Conservation (phyloP, 2,113 vertebrate species). For the Neolamprologus sp. region DNA sequence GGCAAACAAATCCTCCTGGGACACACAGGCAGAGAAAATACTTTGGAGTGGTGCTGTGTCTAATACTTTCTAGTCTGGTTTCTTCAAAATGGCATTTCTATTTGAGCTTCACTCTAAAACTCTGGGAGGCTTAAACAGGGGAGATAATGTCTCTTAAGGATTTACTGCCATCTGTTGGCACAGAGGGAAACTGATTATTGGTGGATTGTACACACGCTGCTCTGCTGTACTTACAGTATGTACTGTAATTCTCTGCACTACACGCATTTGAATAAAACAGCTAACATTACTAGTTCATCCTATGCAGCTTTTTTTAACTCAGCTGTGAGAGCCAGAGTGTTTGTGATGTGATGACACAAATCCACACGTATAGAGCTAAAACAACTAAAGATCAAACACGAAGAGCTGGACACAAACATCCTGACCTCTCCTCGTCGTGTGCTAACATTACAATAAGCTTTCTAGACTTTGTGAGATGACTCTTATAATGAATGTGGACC, state of each 20-base stretch:
- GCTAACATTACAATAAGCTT: not conserved
- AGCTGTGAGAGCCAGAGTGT: not conserved
- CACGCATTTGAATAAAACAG: not conserved
- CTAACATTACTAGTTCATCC: not conserved
- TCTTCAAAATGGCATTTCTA: slow-evolving; percentile 44
- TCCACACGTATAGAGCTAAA: not conserved
- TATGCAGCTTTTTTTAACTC: not conserved
- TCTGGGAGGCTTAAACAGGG: not conserved
- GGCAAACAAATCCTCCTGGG: slow-evolving; percentile 44
- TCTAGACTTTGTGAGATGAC: slow-evolving; percentile 16
- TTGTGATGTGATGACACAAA: not conserved
- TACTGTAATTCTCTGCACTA: not conserved
- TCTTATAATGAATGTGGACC: slow-evolving; percentile 1
- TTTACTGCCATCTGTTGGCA: slow-evolving; percentile 69
- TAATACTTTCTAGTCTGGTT: slow-evolving; percentile 46
- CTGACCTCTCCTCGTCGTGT: not conserved
- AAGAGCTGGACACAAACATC: not conserved
- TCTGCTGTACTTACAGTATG: not conserved
- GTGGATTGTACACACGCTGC: not conserved
- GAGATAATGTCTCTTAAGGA: slow-evolving; percentile 32
- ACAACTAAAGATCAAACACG: not conserved
- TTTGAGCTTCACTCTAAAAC: slow-evolving; percentile 17
- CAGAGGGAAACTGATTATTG: slow-evolving; percentile 21
- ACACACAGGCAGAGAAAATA: slow-evolving; percentile 16
- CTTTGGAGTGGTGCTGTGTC: slow-evolving; percentile 40